Evolutionary conservation across 2,888 invertebrate genomes (phyloP).

Genomic region (Agrypnus murinus): DNA sequence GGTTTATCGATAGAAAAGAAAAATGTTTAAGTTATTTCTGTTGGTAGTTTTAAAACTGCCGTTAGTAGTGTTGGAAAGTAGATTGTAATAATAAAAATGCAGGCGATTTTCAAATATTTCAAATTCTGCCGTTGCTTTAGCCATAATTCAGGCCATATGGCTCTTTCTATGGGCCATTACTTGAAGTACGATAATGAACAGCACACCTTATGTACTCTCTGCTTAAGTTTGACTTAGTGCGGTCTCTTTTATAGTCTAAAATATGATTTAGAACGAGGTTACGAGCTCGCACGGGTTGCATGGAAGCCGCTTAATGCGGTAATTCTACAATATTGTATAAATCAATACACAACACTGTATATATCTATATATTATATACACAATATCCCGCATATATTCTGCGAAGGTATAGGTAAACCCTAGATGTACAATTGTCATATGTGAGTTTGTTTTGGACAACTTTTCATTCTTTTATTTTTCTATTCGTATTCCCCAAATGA

Average conservation of each 20-base stretch:
- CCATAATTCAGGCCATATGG: slow-evolving; percentile 59
- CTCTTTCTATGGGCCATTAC: slow-evolving; percentile 58
- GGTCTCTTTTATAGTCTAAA: slow-evolving; percentile 57
- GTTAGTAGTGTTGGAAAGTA: slow-evolving; percentile 31
- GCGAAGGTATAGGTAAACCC: too few species aligned
- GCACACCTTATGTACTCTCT: slow-evolving; percentile 59
- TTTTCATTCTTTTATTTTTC: too few species aligned
- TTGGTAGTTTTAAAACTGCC: slow-evolving; percentile 35
- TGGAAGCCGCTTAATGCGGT: slow-evolving; percentile 42
- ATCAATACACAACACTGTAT: slow-evolving; percentile 33
- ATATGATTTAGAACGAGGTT: slow-evolving; percentile 46
- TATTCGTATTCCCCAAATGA: slow-evolving; percentile 22
- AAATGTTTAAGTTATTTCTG: too few species aligned
- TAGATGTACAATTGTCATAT: too few species aligned
- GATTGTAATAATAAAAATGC: slow-evolving; percentile 52
- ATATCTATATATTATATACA: too few species aligned
- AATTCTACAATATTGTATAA: slow-evolving; percentile 42
- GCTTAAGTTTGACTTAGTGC: slow-evolving; percentile 59
- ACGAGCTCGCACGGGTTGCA: slow-evolving; percentile 37
- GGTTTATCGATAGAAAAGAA: too few species aligned
- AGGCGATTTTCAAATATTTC: slow-evolving; percentile 51
- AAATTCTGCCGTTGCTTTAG: slow-evolving; percentile 57
- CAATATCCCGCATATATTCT: too few species aligned
- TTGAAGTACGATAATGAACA: slow-evolving; percentile 60
- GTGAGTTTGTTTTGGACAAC: too few species aligned